Evolutionary conservation across 2,113 vertebrate genomes (phyloP).

Genomic region (Coryphaenoides rupestris): DNA sequence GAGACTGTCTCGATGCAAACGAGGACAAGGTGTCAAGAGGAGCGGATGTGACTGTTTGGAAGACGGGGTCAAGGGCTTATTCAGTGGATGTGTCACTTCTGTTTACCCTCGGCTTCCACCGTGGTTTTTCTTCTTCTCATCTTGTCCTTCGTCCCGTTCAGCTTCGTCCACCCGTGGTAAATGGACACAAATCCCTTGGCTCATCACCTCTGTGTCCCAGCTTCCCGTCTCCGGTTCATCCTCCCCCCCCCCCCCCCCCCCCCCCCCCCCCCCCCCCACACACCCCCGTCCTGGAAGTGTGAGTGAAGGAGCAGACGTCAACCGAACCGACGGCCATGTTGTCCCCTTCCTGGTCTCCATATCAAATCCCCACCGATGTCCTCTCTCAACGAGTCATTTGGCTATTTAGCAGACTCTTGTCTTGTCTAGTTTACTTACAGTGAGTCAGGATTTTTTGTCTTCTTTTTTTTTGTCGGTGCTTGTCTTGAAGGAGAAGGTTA

Average conservation of each 20-base stretch:
- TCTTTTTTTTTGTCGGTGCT: no score
- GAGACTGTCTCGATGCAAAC: conserved; percentile 15
- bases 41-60: conserved; percentile 31
- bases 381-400: no score
- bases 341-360: no score
- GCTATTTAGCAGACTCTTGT: no score
- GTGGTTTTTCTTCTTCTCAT: background rate
- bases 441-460: no score
- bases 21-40: conserved; percentile 9
- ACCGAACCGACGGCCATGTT: no score
- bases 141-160: conserved; percentile 37
- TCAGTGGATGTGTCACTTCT: conserved; percentile 27
- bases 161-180: conserved; percentile 40
- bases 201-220: conserved; percentile 48
- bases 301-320: no score
- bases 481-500: no score
- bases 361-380: no score
- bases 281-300: background rate
- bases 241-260: conserved; percentile 38
- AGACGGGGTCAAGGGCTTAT: conserved; percentile 31
- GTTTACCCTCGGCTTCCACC: conserved; percentile 23
- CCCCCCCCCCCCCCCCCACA: conserved; percentile 14
- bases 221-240: conserved; percentile 36
- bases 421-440: no score
- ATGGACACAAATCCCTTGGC: conserved; percentile 59